These are phyloP conservation scores for Athene cunicularia DNA, from an alignment of 2,113 vertebrate genomes.

Conservation along the genomic window DNA sequence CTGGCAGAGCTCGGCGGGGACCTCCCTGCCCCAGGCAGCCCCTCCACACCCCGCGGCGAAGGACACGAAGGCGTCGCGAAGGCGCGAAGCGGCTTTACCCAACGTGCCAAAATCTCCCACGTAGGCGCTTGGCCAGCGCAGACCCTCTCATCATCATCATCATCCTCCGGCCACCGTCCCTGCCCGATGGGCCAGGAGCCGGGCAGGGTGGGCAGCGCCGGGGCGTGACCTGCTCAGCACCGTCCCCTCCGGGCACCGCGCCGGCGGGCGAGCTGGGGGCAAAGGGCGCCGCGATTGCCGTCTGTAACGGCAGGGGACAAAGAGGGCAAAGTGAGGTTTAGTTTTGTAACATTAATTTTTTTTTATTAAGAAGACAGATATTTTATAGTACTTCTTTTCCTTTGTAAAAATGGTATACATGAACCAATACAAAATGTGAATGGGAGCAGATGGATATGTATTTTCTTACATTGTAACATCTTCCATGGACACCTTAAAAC, in stretches of 20 bases:
- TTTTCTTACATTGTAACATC: slow-evolving; percentile 81
- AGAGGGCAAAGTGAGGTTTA: slow-evolving; percentile 45
- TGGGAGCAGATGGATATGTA: slow-evolving; percentile 80
- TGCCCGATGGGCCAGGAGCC: no score
- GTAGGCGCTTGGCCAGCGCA: no score
- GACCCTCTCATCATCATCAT: no score
- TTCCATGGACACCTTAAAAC: slow-evolving; percentile 83
- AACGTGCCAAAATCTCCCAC: no score
- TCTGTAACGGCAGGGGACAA: not conserved
- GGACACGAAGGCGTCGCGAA: no score
- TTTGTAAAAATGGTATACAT: slow-evolving; percentile 88
- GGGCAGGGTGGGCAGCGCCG: no score
- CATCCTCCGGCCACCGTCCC: no score
- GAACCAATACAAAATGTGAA: slow-evolving; percentile 86
- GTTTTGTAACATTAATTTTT: slow-evolving; percentile 83
- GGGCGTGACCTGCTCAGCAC: not conserved
- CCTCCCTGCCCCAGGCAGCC: no score
- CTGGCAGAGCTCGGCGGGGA: no score
- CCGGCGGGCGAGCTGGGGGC: not conserved
- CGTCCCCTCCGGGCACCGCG: not conserved
- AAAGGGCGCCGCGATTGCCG: not conserved
- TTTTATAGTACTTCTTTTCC: slow-evolving; percentile 86
- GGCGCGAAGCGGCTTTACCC: no score
- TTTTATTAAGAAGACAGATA: slow-evolving; percentile 89
- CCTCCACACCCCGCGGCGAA: no score